Evolutionary conservation across 2,888 invertebrate species (phyloP).

Genomic region (Cryptocephalus moraei): DNA sequence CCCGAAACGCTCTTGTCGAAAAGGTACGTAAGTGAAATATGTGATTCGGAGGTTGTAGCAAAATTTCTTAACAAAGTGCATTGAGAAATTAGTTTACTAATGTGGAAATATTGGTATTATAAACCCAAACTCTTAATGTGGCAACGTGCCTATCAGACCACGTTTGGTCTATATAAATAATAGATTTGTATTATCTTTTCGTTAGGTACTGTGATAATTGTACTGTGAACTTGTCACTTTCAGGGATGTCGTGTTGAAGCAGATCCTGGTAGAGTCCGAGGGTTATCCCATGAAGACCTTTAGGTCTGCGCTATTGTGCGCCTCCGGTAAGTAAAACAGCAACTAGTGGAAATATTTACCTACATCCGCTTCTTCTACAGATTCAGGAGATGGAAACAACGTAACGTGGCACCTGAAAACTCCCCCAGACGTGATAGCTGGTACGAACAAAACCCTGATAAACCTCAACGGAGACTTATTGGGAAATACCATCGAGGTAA

Average conservation of each 20-base stretch:
- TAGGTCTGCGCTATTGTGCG: constrained; percentile 58
- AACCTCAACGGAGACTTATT: constrained; percentile 54
- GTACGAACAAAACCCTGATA: constrained; percentile 53
- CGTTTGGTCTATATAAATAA: too few species aligned
- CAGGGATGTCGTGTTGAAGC: constrained; percentile 53
- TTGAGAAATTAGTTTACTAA: too few species aligned
- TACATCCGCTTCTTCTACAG: constrained; percentile 6
- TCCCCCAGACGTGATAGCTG: constrained; percentile 46
- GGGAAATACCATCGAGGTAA: constrained; percentile 47
- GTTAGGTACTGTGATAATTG: too few species aligned
- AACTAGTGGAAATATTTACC: neutral
- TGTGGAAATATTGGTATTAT: too few species aligned
- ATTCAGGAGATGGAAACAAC: constrained; percentile 14
- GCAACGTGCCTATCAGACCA: too few species aligned
- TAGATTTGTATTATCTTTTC: too few species aligned
- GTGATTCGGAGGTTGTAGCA: too few species aligned
- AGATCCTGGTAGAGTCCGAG: constrained; percentile 56
- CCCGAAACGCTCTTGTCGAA: constrained; percentile 39
- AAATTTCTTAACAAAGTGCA: too few species aligned
- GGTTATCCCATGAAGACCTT: constrained; percentile 57
- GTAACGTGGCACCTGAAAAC: constrained; percentile 39
- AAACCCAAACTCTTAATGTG: too few species aligned
- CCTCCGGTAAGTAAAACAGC: constrained; percentile 35
- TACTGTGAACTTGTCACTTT: too few species aligned
- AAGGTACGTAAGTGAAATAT: constrained; percentile 26